Percentiles rank a stretch among this genome's conserved stretches.
phyloP scores from a whole-genome alignment of 1,140 invertebrate species.

The Euwallacea similis region DNA sequence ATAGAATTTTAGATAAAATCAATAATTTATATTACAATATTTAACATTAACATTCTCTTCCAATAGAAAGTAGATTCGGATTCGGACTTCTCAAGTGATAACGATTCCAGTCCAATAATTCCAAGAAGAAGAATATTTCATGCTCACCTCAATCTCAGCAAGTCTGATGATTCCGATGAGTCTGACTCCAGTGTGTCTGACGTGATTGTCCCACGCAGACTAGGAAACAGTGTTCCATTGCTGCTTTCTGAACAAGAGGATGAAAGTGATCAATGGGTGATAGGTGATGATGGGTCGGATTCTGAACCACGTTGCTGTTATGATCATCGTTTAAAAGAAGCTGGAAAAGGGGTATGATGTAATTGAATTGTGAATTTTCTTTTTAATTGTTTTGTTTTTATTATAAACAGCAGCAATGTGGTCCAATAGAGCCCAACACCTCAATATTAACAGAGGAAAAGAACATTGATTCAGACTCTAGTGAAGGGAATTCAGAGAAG shows the following conservation, averaged over 20 bases:
- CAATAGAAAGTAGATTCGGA: conserved; percentile 43
- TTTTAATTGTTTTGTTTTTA: too few relatives aligned
- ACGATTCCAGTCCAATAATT: conserved; percentile 33
- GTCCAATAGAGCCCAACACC: not conserved
- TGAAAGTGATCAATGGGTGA: too few relatives aligned
- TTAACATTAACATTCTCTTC: not conserved
- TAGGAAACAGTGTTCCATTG: not conserved
- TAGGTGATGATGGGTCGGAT: too few relatives aligned
- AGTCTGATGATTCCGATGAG: not conserved
- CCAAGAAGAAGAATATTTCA: not conserved
- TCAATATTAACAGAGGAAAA: conserved; percentile 29
- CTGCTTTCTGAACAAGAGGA: too few relatives aligned
- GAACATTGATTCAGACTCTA: conserved; percentile 59
- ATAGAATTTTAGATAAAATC: too few relatives aligned
- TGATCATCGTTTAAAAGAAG: too few relatives aligned
- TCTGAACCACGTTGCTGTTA: too few relatives aligned
- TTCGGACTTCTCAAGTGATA: conserved; percentile 34
- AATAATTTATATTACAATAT: too few relatives aligned
- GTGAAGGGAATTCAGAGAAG: conserved; percentile 73
- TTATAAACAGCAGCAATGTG: too few relatives aligned
- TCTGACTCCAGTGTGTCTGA: conserved; percentile 13
- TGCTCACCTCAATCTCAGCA: too few relatives aligned
- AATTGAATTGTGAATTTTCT: too few relatives aligned
- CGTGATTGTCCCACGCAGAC: conserved; percentile 25
- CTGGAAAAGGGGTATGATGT: too few relatives aligned